phyloP scores from a whole-genome alignment of 1,140 invertebrate species.

The Elymnias hypermnestra region DNA sequence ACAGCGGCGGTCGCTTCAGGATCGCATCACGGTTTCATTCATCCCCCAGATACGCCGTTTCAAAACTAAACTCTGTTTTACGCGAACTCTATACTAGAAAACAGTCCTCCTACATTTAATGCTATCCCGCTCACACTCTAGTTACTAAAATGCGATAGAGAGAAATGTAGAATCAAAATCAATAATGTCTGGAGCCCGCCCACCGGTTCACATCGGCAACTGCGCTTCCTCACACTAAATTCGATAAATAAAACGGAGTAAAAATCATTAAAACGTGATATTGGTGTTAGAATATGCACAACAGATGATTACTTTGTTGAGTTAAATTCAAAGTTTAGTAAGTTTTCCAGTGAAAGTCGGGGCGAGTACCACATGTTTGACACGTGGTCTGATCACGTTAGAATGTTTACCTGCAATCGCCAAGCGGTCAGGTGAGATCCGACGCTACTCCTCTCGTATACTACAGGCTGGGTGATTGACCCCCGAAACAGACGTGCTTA shows the following conservation, averaged over 20 bases:
- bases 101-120: constrained; percentile 45
- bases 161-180: constrained; percentile 59
- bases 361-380: constrained; percentile 35
- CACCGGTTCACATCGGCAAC: constrained; percentile 63
- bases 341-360: background rate
- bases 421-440: constrained; percentile 62
- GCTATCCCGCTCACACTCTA: constrained; percentile 37
- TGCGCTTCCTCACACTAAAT: constrained; percentile 69
- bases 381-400: constrained; percentile 66
- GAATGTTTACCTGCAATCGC: constrained; percentile 67
- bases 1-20: constrained; percentile 56
- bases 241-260: constrained; percentile 69
- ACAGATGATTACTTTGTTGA: constrained; percentile 1
- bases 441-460: constrained; percentile 32
- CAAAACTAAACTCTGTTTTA: constrained; percentile 39
- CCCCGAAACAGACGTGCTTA: constrained; percentile 23
- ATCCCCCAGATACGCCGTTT: constrained; percentile 61
- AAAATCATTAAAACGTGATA: constrained; percentile 61
- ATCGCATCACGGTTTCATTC: constrained; percentile 68
- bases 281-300: constrained; percentile 31
- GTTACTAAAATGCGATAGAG: constrained; percentile 30
- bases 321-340: background rate
- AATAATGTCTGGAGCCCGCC: constrained; percentile 72
- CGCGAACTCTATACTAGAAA: constrained; percentile 63
- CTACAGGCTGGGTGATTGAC: constrained; percentile 29